phyloP scores from a whole-genome alignment of 2,797 vertebrate genomes.

The Mastacembelus armatus region DNA sequence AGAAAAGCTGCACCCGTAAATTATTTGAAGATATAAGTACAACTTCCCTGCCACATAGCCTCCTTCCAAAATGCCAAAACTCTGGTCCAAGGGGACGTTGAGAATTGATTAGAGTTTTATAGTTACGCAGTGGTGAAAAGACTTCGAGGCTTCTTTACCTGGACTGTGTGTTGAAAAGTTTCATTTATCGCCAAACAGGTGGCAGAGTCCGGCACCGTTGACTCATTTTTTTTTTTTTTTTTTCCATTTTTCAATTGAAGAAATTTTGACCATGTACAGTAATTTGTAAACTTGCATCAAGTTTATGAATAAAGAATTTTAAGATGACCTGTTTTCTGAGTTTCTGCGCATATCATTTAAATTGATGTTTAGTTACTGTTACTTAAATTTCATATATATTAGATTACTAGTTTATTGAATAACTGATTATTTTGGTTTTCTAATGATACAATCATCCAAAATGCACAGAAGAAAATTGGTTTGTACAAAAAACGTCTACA shows the following conservation, averaged over 20 bases:
- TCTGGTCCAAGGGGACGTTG: slow-evolving; percentile 31
- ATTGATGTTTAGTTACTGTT: not conserved
- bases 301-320: slow-evolving; percentile 99
- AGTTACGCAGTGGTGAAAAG: slow-evolving; percentile 59
- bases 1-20: slow-evolving; percentile 8
- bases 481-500: slow-evolving; percentile 61
- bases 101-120: slow-evolving; percentile 39
- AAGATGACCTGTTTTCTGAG: slow-evolving; percentile 75
- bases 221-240: slow-evolving; percentile 66
- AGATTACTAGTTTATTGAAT: slow-evolving; percentile 7
- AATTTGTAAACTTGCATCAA: slow-evolving; percentile 99
- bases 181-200: slow-evolving; percentile 59
- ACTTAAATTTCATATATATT: not conserved
- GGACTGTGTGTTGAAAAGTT: slow-evolving; percentile 63
- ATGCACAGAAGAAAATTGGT: slow-evolving; percentile 40
- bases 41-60: slow-evolving; percentile 12
- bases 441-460: slow-evolving; percentile 29
- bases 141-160: slow-evolving; percentile 69
- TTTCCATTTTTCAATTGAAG: slow-evolving; percentile 76
- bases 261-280: slow-evolving; percentile 94
- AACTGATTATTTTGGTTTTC: not conserved
- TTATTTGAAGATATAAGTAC: not conserved
- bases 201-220: slow-evolving; percentile 53
- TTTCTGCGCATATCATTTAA: slow-evolving; percentile 5
- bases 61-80: slow-evolving; percentile 45